A percentile compares a stretch with the other conserved stretches of the same genome.
Evolutionary conservation across 2,888 invertebrate species (phyloP).

Genomic region (Cerastis leucographa): DNA sequence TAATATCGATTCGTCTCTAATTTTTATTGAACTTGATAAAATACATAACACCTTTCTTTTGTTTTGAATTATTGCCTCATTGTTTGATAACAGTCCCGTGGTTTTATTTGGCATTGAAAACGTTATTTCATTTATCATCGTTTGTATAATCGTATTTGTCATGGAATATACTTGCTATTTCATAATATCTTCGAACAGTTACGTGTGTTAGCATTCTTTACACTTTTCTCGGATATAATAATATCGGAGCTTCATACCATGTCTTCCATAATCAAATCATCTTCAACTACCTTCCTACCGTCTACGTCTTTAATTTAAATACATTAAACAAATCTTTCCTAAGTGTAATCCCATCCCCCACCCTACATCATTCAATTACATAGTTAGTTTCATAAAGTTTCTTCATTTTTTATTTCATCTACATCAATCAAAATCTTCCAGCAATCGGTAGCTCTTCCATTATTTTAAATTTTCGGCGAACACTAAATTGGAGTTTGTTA

Average conservation of each 20-base stretch:
- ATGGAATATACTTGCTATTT: background rate
- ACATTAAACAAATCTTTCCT: background rate
- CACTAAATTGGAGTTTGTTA: background rate
- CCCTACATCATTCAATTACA: background rate
- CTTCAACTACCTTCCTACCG: background rate
- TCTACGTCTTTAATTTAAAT: background rate
- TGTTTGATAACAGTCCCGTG: constrained; percentile 8
- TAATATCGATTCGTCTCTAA: background rate
- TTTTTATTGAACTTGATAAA: background rate
- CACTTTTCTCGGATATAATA: background rate
- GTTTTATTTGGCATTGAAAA: constrained; percentile 1
- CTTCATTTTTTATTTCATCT: background rate
- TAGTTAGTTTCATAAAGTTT: background rate
- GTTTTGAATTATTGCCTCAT: constrained; percentile 11
- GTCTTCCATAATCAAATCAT: background rate
- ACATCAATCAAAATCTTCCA: background rate
- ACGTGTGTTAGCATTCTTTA: background rate
- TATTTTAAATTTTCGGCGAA: background rate
- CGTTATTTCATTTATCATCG: background rate
- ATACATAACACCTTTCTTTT: background rate
- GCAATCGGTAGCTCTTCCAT: background rate
- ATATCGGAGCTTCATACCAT: background rate
- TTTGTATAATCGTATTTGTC: background rate
- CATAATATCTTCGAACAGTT: background rate
- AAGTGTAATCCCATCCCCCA: background rate